Evolutionary conservation across 2,113 vertebrate species (phyloP).

Genomic region (Elachura formosa): DNA sequence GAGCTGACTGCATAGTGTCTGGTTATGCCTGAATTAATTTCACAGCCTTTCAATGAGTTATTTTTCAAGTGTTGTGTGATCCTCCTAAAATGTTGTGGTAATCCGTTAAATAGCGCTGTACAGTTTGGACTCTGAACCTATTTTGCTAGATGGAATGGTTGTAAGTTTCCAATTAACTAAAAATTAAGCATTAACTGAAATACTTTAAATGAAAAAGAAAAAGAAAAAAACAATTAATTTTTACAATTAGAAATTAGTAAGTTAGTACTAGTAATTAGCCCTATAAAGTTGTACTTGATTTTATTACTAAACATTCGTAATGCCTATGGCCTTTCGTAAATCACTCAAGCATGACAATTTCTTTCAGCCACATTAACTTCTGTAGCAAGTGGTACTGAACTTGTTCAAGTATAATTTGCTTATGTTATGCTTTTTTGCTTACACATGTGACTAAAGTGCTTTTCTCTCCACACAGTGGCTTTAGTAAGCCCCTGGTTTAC

Average conservation of each 20-base stretch:
- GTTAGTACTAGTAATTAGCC: background rate
- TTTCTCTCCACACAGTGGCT: background rate
- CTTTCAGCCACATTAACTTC: slow-evolving; percentile 52
- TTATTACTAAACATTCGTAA: background rate
- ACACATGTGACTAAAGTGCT: slow-evolving; percentile 43
- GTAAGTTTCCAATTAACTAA: slow-evolving; percentile 71
- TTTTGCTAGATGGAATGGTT: slow-evolving; percentile 49
- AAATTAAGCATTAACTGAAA: slow-evolving; percentile 79
- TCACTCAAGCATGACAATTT: slow-evolving; percentile 47
- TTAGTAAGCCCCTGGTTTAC: background rate
- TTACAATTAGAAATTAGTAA: slow-evolving; percentile 2
- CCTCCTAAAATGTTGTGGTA: slow-evolving; percentile 41
- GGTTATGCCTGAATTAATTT: slow-evolving; percentile 15
- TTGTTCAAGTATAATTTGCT: slow-evolving; percentile 43
- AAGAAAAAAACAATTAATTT: slow-evolving; percentile 31
- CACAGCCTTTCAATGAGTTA: background rate
- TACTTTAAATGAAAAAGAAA: slow-evolving; percentile 6
- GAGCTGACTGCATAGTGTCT: background rate
- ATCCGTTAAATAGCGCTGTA: slow-evolving; percentile 37
- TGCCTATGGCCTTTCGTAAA: background rate
- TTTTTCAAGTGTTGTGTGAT: slow-evolving; percentile 30
- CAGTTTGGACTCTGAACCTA: slow-evolving; percentile 69
- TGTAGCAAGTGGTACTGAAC: slow-evolving; percentile 37
- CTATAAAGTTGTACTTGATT: background rate
- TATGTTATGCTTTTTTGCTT: slow-evolving; percentile 60